Evolutionary conservation across 2,888 invertebrate species (phyloP).

Genomic region (Alitta virens): DNA sequence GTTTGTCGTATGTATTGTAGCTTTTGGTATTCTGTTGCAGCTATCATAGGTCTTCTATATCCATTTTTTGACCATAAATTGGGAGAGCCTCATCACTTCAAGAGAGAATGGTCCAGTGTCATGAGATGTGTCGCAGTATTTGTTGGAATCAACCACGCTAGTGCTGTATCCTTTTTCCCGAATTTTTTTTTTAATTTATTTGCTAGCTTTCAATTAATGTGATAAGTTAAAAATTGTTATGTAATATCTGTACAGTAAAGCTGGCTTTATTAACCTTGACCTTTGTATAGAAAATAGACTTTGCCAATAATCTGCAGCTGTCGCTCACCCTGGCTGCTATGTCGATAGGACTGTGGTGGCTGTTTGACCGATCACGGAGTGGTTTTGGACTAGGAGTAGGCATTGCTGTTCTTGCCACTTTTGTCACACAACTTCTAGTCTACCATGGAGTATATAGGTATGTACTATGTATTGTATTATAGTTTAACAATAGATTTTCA

Average conservation of each 20-base stretch:
- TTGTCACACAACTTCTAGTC: constrained; percentile 56
- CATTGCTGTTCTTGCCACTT: constrained; percentile 56
- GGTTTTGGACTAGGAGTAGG: constrained; percentile 58
- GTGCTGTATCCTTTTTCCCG: constrained; percentile 56
- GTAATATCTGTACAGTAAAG: background rate
- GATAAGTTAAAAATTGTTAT: background rate
- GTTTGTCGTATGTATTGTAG: background rate
- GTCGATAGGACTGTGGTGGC: constrained; percentile 59
- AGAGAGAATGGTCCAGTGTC: constrained; percentile 59
- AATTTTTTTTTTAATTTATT: too few species aligned
- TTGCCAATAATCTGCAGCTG: constrained; percentile 57
- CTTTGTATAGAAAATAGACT: constrained; percentile 55
- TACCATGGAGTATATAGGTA: constrained; percentile 58
- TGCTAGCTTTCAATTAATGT: too few species aligned
- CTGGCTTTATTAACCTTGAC: constrained; percentile 24
- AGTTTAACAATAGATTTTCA: too few species aligned
- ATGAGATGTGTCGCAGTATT: constrained; percentile 59
- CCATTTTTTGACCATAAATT: constrained; percentile 55
- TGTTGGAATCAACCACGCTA: constrained; percentile 60
- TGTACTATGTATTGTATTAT: too few species aligned
- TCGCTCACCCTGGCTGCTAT: constrained; percentile 57
- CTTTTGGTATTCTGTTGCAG: constrained; percentile 36
- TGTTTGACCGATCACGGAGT: constrained; percentile 57
- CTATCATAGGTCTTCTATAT: constrained; percentile 56
- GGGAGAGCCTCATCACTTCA: constrained; percentile 47